phyloP scores from a whole-genome alignment of 1,140 invertebrate genomes.

The Trachymyrmex septentrionalis region DNA sequence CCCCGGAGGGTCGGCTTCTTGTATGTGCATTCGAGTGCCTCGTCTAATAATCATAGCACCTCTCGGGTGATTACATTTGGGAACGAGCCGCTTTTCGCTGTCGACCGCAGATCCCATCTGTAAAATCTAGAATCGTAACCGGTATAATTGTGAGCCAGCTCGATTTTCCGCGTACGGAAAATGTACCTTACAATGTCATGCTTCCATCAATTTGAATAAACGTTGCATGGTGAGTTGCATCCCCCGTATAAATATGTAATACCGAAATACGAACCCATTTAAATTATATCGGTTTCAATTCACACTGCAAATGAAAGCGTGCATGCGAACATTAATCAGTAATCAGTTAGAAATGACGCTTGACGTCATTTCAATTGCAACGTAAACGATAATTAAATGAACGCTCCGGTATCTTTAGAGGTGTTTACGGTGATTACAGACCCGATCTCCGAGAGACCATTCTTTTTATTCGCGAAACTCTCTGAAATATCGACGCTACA shows the following conservation, averaged over 20 bases:
- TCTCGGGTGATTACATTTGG: background rate
- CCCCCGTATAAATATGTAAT: background rate
- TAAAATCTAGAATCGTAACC: slow-evolving; percentile 9
- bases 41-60: slow-evolving; percentile 23
- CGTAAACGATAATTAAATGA: slow-evolving; percentile 29
- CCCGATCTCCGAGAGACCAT: slow-evolving; percentile 1
- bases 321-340: slow-evolving; percentile 40
- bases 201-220: background rate
- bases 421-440: background rate
- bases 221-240: background rate
- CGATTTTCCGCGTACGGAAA: slow-evolving; percentile 17
- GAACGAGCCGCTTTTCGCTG: slow-evolving; percentile 26
- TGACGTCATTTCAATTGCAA: slow-evolving; percentile 11
- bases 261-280: background rate
- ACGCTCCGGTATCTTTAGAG: background rate
- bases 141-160: slow-evolving; percentile 15
- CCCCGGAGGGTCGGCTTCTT: background rate
- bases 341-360: slow-evolving; percentile 20
- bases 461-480: background rate
- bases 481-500: background rate
- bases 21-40: slow-evolving; percentile 8
- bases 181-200: too few species aligned
- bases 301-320: slow-evolving; percentile 13
- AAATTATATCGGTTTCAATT: slow-evolving; percentile 41
- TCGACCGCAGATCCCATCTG: slow-evolving; percentile 16